Base-by-base conservation (phyloP, 2,888 invertebrate genomes). In the Agelastica alni region DNA sequence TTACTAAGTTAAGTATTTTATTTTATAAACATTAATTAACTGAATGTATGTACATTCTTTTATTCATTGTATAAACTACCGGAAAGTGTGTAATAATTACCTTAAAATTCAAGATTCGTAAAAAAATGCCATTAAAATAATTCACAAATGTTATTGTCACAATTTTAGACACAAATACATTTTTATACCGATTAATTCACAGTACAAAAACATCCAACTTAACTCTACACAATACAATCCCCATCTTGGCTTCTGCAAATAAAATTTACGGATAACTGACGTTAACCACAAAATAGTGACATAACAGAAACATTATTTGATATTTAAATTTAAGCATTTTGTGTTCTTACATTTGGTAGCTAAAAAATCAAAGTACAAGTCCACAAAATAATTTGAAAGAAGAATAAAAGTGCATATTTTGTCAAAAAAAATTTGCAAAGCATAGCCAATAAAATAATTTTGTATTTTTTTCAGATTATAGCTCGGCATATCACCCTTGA, bases 131-230 rank as follows among this genome's bases (percentile, higher is more conserved):
- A 68, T 64, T 62, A 62, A 64, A 65, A 61, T 64, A 60, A 61
- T 69, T 63, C 67, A 70, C 67, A 67, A 69, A 66, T 74, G 74
- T 77, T 77, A 77, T 77, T 77, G 77, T 77, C 77, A 74, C 73
- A 66, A 71, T 71, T 73, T 73, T 74, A 75, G 73, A 74, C 74
- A 73, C 72, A 65, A 66, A 71, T 74, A 74, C 74, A 74, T 74
- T 74, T 71, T 73, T 67, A 69, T 71, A 68, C 67, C 65, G 63
- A 68, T 58, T 67, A 70, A 69, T 66, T 67, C 62, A 65, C 62
- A 66, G 68, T 53, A 45, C 37, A 69, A 70, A 73, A 70, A 72
- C 70, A 74, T 66, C 63, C 60, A 64, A 58, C 66, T 67, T 62
- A 64, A 65, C 64, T 68, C 67, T 61, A 57, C 58, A 68, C 69